Conservation (phyloP, 1,140 invertebrate species). For the Drosophila pandora region DNA sequence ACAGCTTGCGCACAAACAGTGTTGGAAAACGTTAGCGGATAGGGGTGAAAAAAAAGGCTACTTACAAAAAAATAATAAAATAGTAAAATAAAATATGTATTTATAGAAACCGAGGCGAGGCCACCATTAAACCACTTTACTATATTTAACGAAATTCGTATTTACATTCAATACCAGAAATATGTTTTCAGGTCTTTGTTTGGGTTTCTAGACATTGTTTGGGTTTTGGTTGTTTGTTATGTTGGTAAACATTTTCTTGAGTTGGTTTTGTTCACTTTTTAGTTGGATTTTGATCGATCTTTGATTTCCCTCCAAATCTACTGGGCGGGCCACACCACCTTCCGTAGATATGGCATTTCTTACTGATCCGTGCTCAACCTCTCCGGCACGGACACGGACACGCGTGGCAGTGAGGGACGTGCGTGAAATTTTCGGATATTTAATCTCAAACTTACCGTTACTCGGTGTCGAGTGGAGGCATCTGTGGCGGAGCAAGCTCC, state of each 20-base stretch:
- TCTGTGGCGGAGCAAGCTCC: conserved; percentile 66
- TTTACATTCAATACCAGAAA: background rate
- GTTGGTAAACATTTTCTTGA: background rate
- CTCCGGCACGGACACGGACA: conserved; percentile 40
- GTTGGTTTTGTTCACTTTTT: background rate
- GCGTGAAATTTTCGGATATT: conserved; percentile 55
- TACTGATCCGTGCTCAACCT: conserved; percentile 33
- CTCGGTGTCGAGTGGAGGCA: conserved; percentile 56
- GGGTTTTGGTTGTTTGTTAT: background rate
- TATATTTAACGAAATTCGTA: background rate
- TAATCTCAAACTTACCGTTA: conserved; percentile 72
- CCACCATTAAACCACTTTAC: background rate
- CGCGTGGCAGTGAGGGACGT: conserved; percentile 71
- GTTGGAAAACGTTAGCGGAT: conserved; percentile 29
- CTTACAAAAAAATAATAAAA: conserved; percentile 20
- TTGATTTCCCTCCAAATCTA: background rate
- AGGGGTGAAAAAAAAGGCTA: conserved; percentile 36
- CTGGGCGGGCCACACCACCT: background rate
- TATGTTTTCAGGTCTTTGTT: too few species aligned
- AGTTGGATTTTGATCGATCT: background rate
- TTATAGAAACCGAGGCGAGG: background rate
- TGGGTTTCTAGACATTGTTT: background rate
- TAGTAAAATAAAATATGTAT: background rate
- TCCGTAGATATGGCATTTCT: conserved; percentile 8
- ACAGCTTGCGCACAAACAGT: conserved; percentile 12